Conservation (phyloP, 2,113 vertebrate genomes). For the Oxygymnocypris stewartii region DNA sequence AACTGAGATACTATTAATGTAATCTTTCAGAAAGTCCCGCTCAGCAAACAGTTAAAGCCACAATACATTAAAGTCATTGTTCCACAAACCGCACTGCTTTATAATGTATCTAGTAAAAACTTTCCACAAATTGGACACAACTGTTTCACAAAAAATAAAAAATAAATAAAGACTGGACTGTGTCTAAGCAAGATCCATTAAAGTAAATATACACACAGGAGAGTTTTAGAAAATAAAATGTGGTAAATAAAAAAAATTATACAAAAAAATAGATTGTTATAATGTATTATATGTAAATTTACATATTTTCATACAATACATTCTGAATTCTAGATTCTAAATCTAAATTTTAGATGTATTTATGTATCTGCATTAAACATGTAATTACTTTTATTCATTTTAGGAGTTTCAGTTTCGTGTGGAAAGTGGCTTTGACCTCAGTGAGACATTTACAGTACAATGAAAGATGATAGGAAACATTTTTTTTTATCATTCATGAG, state of each 20-base stretch:
- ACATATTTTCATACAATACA: no score
- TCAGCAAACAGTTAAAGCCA: neutral
- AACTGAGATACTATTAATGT: slow-evolving; percentile 41
- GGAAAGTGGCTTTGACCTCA: neutral
- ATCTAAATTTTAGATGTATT: no score
- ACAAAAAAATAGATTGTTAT: no score
- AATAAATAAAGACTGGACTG: neutral
- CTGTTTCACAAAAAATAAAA: neutral
- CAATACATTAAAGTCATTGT: neutral
- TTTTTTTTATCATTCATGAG: neutral
- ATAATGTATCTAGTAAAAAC: neutral
- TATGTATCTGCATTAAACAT: no score
- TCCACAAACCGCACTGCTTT: neutral
- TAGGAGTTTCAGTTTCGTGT: no score
- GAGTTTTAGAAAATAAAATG: no score
- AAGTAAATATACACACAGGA: neutral
- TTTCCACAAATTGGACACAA: neutral
- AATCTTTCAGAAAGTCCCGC: slow-evolving; percentile 20
- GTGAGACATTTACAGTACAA: neutral
- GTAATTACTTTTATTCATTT: no score
- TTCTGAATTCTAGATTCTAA: no score
- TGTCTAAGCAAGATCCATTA: neutral
- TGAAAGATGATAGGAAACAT: neutral
- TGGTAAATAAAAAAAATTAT: no score
- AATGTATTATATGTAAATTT: no score